Percentiles rank a stretch among this genome's conserved stretches.
phyloP scores from a whole-genome alignment of 92 coral and sea anemone species.

The Palythoa grandiflora region DNA sequence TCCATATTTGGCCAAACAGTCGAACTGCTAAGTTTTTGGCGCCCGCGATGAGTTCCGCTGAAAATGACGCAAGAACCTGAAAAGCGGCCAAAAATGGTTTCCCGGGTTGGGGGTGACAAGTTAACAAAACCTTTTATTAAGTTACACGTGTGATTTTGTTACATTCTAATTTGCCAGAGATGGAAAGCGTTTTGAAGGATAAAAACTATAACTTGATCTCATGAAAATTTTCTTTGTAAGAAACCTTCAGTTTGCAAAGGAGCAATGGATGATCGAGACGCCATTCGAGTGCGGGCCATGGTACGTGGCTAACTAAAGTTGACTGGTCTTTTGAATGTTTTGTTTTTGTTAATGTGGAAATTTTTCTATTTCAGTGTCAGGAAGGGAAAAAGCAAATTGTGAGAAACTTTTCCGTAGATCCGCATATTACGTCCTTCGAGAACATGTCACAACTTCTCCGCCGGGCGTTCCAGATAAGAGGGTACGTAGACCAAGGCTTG shows the following conservation, averaged over 20 bases:
- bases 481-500: slow-evolving; percentile 54
- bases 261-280: slow-evolving; percentile 85
- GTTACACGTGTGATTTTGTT: background rate
- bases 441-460: slow-evolving; percentile 81
- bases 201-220: background rate
- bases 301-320: slow-evolving; percentile 61
- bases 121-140: background rate
- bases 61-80: slow-evolving; percentile 17
- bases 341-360: slow-evolving; percentile 65
- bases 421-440: slow-evolving; percentile 92
- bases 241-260: slow-evolving; percentile 4
- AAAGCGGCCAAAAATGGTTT: slow-evolving; percentile 10
- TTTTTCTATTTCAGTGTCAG: slow-evolving; percentile 36
- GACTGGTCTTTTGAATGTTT: background rate
- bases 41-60: slow-evolving; percentile 42
- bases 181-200: background rate
- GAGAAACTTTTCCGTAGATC: slow-evolving; percentile 94
- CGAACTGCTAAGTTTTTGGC: background rate
- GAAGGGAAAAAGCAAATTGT: slow-evolving; percentile 56
- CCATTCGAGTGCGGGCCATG: slow-evolving; percentile 90
- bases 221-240: background rate
- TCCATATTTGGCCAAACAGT: slow-evolving; percentile 31
- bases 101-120: background rate
- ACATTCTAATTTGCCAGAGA: background rate
- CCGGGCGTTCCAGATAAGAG: slow-evolving; percentile 87